Conservation (phyloP, 1,140 invertebrate genomes). For the Hirudo medicinalis region DNA sequence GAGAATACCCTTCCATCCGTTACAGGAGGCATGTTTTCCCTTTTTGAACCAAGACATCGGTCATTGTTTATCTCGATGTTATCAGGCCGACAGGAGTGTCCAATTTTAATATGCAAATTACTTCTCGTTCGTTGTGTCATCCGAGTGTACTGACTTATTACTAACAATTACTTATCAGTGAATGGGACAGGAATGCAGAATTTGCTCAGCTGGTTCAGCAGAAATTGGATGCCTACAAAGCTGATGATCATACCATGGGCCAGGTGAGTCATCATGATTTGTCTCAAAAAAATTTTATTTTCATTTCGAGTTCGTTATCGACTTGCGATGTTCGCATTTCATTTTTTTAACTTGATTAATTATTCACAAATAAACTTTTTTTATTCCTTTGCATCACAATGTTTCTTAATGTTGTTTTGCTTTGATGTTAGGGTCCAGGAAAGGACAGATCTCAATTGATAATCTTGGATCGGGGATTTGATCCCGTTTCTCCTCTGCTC, state of each 20-base stretch:
- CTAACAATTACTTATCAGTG: conserved; percentile 47
- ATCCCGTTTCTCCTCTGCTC: conserved; percentile 88
- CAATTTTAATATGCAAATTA: not conserved
- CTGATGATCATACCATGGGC: conserved; percentile 99
- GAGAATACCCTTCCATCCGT: conserved; percentile 93
- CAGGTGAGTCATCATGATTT: conserved; percentile 49
- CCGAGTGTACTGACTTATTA: not conserved
- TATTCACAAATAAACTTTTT: too few relatives aligned
- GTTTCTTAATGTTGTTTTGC: too few relatives aligned
- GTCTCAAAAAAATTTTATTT: not conserved
- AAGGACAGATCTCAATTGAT: conserved; percentile 83
- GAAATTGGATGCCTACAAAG: conserved; percentile 97
- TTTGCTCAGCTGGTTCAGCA: conserved; percentile 93
- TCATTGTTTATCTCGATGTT: not conserved
- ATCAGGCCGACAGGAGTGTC: too few relatives aligned
- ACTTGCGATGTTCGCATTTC: too few relatives aligned
- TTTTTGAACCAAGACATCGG: not conserved
- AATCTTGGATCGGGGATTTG: conserved; percentile 94
- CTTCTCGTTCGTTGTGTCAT: too few relatives aligned
- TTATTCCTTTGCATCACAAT: too few relatives aligned
- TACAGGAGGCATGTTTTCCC: conserved; percentile 61
- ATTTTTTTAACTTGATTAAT: too few relatives aligned
- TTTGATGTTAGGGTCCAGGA: conserved; percentile 47
- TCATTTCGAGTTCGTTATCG: too few relatives aligned
- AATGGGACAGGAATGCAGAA: conserved; percentile 91